Percentiles rank a stretch among this genome's conserved stretches.
Evolutionary conservation across 1,140 invertebrate genomes (phyloP).

Genomic region (Pseudomyrmex flavicornis): DNA sequence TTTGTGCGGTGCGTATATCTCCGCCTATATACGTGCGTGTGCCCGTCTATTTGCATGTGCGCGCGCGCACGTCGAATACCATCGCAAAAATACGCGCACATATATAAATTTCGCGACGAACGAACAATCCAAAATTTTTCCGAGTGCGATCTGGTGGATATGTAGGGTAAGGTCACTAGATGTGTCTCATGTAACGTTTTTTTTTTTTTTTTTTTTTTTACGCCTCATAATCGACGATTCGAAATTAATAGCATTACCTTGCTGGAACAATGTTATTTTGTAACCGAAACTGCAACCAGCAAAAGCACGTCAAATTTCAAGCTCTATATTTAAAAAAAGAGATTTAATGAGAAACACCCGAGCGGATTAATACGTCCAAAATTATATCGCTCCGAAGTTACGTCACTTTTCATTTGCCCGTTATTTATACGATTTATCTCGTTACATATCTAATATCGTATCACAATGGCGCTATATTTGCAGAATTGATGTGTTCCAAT

Average conservation of each 20-base stretch:
- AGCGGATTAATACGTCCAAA: background rate
- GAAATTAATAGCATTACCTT: too few species aligned
- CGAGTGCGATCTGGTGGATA: background rate
- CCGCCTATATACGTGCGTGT: too few species aligned
- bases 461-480: background rate
- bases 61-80: background rate
- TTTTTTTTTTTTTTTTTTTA: too few species aligned
- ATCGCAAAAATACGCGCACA: background rate
- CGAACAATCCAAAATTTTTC: constrained; percentile 16
- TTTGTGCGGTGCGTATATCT: constrained; percentile 29
- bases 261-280: too few species aligned
- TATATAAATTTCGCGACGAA: constrained; percentile 27
- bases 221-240: too few species aligned
- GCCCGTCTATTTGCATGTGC: too few species aligned
- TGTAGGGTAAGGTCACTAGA: background rate
- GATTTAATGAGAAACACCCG: too few species aligned
- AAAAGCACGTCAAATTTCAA: too few species aligned
- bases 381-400: background rate
- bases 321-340: too few species aligned
- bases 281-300: too few species aligned
- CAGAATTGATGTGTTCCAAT: background rate
- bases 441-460: background rate
- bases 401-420: background rate
- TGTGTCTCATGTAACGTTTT: too few species aligned
- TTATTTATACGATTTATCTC: background rate